Percentiles rank a stretch among this genome's conserved stretches.
Evolutionary conservation across 2,888 invertebrate genomes (phyloP).

Genomic region (Branchipolynoe longqiensis): DNA sequence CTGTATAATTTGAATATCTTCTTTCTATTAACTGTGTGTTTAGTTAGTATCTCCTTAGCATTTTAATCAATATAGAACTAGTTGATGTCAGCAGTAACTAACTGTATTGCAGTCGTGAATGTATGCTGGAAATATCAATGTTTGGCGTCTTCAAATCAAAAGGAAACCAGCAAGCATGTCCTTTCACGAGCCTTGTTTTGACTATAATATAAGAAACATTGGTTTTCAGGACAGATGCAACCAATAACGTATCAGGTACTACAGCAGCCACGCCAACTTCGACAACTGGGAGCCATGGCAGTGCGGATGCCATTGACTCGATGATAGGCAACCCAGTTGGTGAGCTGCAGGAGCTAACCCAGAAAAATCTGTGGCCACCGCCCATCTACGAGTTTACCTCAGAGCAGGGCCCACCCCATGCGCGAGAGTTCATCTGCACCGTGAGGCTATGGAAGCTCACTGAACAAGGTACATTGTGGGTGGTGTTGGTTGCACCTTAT

Average conservation of each 20-base stretch:
- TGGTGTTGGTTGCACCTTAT: too few relatives aligned
- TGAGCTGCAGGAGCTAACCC: constrained; percentile 94
- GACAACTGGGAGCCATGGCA: constrained; percentile 10
- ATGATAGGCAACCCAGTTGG: constrained; percentile 90
- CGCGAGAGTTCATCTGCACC: constrained; percentile 94
- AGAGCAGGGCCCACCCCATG: constrained; percentile 95
- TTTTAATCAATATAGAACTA: too few relatives aligned
- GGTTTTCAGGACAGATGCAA: neutral
- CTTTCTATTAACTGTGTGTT: too few relatives aligned
- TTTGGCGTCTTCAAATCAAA: neutral
- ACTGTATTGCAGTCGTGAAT: too few relatives aligned
- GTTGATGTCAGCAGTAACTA: too few relatives aligned
- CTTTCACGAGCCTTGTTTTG: too few relatives aligned
- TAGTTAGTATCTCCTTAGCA: too few relatives aligned
- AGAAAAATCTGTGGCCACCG: constrained; percentile 97
- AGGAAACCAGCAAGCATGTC: too few relatives aligned
- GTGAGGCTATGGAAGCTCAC: constrained; percentile 93
- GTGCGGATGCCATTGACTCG: constrained; percentile 48
- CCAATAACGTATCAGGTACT: neutral
- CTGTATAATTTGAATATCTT: too few relatives aligned
- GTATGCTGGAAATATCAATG: too few relatives aligned
- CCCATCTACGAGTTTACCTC: constrained; percentile 93
- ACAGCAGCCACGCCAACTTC: neutral
- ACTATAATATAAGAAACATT: too few relatives aligned
- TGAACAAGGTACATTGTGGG: constrained; percentile 85